These are phyloP conservation scores for Pogonophryne albipinna DNA, from an alignment of 2,797 vertebrate species.

Conservation along the genomic window DNA sequence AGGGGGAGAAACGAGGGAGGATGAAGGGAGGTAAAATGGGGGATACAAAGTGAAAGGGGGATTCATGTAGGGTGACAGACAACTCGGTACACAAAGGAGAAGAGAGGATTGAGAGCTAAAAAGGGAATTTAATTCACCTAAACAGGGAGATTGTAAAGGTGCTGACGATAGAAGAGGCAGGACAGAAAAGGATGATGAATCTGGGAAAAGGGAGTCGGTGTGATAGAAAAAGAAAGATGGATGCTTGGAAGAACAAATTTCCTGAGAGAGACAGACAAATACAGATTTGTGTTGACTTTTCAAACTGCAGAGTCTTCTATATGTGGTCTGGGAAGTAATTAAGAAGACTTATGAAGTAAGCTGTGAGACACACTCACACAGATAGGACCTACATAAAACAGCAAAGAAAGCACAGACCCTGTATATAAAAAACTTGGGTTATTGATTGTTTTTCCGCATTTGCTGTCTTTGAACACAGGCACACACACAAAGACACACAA, in stretches of 20 bases:
- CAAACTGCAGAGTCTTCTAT: conserved; percentile 29
- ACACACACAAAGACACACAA: too few species aligned
- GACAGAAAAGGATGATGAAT: conserved; percentile 11
- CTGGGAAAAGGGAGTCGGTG: conserved; percentile 2
- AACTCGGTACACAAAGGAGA: conserved; percentile 43
- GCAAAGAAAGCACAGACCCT: conserved; percentile 25
- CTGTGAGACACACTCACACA: conserved; percentile 11
- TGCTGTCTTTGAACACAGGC: conserved; percentile 3
- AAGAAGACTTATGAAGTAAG: conserved; percentile 26
- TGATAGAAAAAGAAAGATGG: neutral
- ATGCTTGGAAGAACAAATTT: conserved; percentile 18
- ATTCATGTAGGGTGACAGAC: conserved; percentile 50
- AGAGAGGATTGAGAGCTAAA: neutral
- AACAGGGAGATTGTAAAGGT: conserved; percentile 11
- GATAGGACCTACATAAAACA: neutral
- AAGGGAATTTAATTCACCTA: neutral
- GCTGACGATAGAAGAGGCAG: neutral
- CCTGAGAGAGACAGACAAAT: conserved; percentile 15
- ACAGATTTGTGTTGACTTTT: conserved; percentile 32
- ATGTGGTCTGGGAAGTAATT: conserved; percentile 29
- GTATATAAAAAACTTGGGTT: conserved; percentile 29
- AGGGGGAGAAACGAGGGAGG: conserved; percentile 35
- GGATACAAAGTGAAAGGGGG: conserved; percentile 29
- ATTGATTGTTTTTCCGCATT: conserved; percentile 34
- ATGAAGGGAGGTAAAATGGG: conserved; percentile 20